Evolutionary conservation across 2,113 vertebrate species (phyloP).

Genomic region (Xyliphius kryptos): DNA sequence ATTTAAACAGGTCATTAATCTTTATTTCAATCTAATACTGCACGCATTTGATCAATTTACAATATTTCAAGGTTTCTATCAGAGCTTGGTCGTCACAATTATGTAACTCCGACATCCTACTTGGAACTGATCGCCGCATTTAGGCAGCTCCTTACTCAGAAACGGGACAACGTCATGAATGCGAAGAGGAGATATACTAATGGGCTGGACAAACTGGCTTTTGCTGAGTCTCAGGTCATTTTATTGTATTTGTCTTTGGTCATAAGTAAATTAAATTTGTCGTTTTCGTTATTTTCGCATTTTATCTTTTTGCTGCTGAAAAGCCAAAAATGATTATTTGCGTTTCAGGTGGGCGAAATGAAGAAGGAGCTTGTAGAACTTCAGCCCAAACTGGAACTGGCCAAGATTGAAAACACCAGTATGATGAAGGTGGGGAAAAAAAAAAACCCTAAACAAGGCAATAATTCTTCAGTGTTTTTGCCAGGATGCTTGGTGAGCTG

Average conservation of each 20-base stretch:
- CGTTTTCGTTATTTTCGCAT: no score
- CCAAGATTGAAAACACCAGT: slow-evolving; percentile 82
- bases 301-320: no score
- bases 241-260: no score
- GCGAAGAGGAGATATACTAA: slow-evolving; percentile 84
- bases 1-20: no score
- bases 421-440: slow-evolving; percentile 99
- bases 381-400: slow-evolving; percentile 84
- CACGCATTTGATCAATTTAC: not conserved
- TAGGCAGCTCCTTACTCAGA: slow-evolving; percentile 78
- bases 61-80: slow-evolving; percentile 70
- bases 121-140: slow-evolving; percentile 91
- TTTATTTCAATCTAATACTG: no score
- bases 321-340: no score
- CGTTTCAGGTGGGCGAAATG: slow-evolving; percentile 89
- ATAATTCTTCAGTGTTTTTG: no score
- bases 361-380: slow-evolving; percentile 80
- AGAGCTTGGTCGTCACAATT: slow-evolving; percentile 82
- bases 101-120: slow-evolving; percentile 92
- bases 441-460: no score
- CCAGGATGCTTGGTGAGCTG: no score
- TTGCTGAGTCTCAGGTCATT: slow-evolving; percentile 88
- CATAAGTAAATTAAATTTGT: no score
- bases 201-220: slow-evolving; percentile 88
- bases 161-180: slow-evolving; percentile 79